Percentiles rank a stretch among this genome's conserved stretches.
Conservation (phyloP, 2,113 vertebrate genomes). For the Tupaia tana region DNA sequence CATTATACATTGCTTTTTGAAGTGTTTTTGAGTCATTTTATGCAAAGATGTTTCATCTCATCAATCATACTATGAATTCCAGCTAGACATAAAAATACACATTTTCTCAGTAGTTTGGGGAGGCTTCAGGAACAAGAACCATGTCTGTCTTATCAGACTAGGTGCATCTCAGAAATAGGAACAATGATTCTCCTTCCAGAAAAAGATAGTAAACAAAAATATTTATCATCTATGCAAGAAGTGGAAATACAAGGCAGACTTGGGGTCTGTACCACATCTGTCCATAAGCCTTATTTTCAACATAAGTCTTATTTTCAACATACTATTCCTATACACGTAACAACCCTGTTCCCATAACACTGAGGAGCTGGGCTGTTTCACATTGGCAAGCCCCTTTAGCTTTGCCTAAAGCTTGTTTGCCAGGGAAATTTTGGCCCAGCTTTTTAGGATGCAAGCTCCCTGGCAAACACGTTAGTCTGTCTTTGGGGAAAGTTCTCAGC, state of each 20-base stretch:
- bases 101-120: slow-evolving; percentile 27
- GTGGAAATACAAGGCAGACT: background rate
- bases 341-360: background rate
- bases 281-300: background rate
- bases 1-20: slow-evolving; percentile 57
- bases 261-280: background rate
- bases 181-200: background rate
- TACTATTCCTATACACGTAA: background rate
- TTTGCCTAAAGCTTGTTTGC: slow-evolving; percentile 51
- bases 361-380: background rate
- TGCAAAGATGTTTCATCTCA: slow-evolving; percentile 38
- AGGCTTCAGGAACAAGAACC: slow-evolving; percentile 9
- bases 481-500: slow-evolving; percentile 37
- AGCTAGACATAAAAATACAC: slow-evolving; percentile 21
- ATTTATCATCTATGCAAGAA: background rate
- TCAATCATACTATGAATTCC: slow-evolving; percentile 57
- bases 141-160: background rate
- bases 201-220: background rate
- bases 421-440: slow-evolving; percentile 42
- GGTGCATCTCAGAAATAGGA: background rate
- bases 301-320: background rate
- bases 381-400: background rate
- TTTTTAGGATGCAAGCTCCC: slow-evolving; percentile 26
- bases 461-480: background rate
- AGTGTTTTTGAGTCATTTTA: slow-evolving; percentile 53